A percentile compares a stretch with the other conserved stretches of the same genome.
Conservation (phyloP, 2,113 vertebrate species). For the Trochalopteron elliotii region DNA sequence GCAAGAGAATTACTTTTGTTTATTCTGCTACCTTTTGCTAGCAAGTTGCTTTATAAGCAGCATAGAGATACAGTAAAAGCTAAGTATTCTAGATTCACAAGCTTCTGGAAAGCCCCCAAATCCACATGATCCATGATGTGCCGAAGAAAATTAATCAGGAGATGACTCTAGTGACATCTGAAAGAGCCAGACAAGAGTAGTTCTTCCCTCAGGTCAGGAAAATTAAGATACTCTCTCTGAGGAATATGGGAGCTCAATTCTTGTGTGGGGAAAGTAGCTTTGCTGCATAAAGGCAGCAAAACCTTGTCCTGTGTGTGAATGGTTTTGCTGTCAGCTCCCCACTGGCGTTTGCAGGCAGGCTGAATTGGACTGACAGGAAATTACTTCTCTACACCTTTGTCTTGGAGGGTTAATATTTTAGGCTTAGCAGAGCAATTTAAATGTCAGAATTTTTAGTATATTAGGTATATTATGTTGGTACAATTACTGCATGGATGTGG, state of each 20-base stretch:
- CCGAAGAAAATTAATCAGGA: constrained; percentile 73
- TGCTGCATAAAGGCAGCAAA: background rate
- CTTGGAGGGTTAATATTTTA: background rate
- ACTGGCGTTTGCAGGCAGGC: background rate
- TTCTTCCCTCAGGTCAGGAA: constrained; percentile 70
- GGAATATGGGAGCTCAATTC: background rate
- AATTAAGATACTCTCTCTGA: background rate
- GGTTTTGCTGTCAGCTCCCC: background rate
- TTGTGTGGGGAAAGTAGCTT: background rate
- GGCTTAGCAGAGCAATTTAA: background rate
- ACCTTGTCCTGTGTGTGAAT: background rate
- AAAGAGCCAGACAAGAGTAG: constrained; percentile 61
- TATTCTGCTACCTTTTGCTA: background rate
- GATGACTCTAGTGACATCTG: constrained; percentile 70
- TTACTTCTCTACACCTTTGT: background rate
- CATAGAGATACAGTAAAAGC: background rate
- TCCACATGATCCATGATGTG: constrained; percentile 74
- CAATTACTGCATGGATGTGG: background rate
- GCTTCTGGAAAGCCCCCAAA: constrained; percentile 78
- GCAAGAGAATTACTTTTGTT: background rate
- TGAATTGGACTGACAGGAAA: background rate
- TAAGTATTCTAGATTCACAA: constrained; percentile 73
- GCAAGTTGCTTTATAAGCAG: background rate
- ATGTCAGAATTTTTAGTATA: background rate
- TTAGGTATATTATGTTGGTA: background rate